These are phyloP conservation scores for Eufriesea mexicana DNA, from an alignment of 1,140 invertebrate species.

Conservation along the genomic window DNA sequence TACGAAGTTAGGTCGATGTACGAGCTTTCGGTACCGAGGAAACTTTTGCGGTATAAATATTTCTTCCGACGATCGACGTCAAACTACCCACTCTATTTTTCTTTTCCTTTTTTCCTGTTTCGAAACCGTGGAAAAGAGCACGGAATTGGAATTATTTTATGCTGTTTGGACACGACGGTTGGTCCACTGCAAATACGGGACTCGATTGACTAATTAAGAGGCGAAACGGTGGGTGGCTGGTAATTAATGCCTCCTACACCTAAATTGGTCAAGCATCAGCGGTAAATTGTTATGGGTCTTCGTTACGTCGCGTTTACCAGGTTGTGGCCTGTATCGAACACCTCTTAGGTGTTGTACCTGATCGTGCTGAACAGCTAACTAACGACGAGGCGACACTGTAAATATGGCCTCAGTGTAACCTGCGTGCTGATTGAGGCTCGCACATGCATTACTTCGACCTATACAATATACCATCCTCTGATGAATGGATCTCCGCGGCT, in stretches of 20 bases:
- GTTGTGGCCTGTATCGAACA: slow-evolving; percentile 22
- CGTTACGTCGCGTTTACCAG: slow-evolving; percentile 40
- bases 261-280: slow-evolving; percentile 4
- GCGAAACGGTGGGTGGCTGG: no score
- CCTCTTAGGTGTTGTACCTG: slow-evolving; percentile 39
- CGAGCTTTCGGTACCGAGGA: background rate
- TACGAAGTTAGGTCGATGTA: background rate
- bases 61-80: background rate
- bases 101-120: no score
- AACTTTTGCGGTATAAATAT: background rate
- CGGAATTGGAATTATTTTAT: background rate
- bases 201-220: slow-evolving; percentile 9
- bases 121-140: no score
- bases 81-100: no score
- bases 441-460: slow-evolving; percentile 36
- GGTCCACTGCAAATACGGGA: background rate
- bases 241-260: slow-evolving; percentile 17
- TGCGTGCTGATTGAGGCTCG: slow-evolving; percentile 38
- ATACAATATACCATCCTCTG: slow-evolving; percentile 1
- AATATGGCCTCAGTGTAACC: slow-evolving; percentile 41
- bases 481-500: background rate
- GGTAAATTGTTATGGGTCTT: slow-evolving; percentile 46
- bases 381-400: slow-evolving; percentile 34
- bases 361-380: slow-evolving; percentile 41
- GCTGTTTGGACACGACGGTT: background rate